Conservation (phyloP, 2,113 vertebrate species). For the Corythaixoides concolor region DNA sequence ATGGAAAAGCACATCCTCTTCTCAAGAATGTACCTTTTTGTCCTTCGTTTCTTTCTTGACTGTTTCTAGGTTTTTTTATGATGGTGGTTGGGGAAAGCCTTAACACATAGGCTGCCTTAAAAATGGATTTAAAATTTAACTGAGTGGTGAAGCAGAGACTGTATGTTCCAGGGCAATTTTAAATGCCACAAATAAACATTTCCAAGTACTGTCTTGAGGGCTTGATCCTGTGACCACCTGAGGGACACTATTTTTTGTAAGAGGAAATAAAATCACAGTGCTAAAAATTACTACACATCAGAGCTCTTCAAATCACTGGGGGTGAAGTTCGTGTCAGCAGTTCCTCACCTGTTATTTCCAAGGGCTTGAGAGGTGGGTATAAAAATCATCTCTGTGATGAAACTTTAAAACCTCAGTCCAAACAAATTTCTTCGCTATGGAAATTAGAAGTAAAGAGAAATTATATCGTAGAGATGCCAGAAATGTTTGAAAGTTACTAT, state of each 20-base stretch:
- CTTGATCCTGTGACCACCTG: background rate
- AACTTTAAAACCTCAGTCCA: background rate
- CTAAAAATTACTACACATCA: background rate
- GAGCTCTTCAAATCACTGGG: background rate
- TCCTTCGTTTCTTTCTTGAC: background rate
- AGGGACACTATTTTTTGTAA: background rate
- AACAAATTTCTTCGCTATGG: background rate
- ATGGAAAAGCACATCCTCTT: background rate
- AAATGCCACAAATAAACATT: background rate
- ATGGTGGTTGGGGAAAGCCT: background rate
- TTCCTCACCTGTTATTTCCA: background rate
- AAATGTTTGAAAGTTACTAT: background rate
- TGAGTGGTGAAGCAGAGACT: background rate
- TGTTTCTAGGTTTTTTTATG: background rate
- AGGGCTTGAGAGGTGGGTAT: background rate
- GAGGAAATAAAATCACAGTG: background rate
- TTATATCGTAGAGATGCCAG: background rate
- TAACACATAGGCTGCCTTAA: fast-evolving
- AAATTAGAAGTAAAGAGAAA: background rate
- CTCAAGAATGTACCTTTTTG: fast-evolving
- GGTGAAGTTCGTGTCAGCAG: background rate
- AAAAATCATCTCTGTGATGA: background rate
- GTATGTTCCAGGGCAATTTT: background rate
- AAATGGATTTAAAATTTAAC: background rate
- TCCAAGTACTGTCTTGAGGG: background rate